Conservation (phyloP, 2,797 vertebrate species). For the Oryzias sinensis region DNA sequence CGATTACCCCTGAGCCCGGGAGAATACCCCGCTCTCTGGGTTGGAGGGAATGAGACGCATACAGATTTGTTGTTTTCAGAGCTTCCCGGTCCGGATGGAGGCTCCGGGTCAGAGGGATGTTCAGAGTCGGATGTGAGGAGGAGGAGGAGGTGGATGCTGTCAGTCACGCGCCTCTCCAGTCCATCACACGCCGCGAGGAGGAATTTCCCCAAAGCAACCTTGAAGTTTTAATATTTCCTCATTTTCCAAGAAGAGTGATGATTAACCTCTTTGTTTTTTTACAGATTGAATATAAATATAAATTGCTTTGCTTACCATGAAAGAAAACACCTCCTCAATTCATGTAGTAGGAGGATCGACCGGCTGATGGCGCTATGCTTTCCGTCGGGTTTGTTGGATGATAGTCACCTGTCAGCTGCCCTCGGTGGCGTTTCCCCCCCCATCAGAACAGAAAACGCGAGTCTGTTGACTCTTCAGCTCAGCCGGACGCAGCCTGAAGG, state of each 20-base stretch:
- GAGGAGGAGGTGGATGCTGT: slow-evolving; percentile 45
- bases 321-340: slow-evolving; percentile 26
- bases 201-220: too few species aligned
- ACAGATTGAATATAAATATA: slow-evolving; percentile 28
- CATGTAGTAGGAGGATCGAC: neutral
- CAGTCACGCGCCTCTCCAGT: slow-evolving; percentile 12
- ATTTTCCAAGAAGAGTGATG: neutral
- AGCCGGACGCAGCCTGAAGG: slow-evolving; percentile 41
- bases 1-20: slow-evolving; percentile 78
- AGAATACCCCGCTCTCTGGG: slow-evolving; percentile 76
- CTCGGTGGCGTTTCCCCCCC: slow-evolving; percentile 60
- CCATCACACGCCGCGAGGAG: too few species aligned
- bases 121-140: slow-evolving; percentile 20
- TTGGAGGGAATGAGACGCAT: slow-evolving; percentile 60
- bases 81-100: slow-evolving; percentile 59
- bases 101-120: slow-evolving; percentile 51
- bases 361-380: slow-evolving; percentile 3
- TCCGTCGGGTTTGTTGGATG: slow-evolving; percentile 24
- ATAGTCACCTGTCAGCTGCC: slow-evolving; percentile 78
- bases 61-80: slow-evolving; percentile 68
- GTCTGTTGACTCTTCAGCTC: slow-evolving; percentile 74
- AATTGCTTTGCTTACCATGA: slow-evolving; percentile 19
- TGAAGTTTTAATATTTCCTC: neutral
- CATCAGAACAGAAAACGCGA: slow-evolving; percentile 46
- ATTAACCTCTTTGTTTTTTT: neutral